Evolutionary conservation across 2,113 vertebrate species (phyloP).

Genomic region (Drymodes brunneopygia): DNA sequence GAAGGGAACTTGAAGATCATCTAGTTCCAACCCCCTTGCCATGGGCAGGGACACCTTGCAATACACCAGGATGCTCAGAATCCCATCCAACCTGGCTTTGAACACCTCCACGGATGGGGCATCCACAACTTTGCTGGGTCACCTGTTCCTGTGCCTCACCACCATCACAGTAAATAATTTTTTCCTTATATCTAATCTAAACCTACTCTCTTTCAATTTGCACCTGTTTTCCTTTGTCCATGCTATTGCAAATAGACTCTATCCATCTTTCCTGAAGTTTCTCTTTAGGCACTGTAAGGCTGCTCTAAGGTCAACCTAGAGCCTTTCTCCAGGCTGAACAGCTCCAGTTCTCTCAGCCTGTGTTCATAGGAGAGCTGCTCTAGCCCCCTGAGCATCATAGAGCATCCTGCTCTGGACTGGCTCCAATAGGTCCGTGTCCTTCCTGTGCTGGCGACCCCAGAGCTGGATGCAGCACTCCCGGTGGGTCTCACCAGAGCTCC

Average conservation of each 20-base stretch:
- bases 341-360: neutral
- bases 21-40: neutral
- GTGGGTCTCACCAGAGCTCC: neutral
- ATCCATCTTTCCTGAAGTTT: neutral
- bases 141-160: neutral
- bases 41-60: neutral
- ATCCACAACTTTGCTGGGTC: neutral
- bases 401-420: neutral
- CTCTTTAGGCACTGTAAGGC: neutral
- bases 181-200: neutral
- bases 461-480: neutral
- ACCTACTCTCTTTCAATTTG: too few species aligned
- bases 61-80: neutral
- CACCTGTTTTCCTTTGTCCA: neutral
- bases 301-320: neutral
- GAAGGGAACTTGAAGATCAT: rapidly evolving
- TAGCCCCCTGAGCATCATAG: neutral
- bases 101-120: neutral
- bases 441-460: too few species aligned
- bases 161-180: neutral
- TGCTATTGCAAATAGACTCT: neutral
- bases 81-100: too few species aligned
- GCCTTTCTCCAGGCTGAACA: neutral
- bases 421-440: neutral
- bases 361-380: rapidly evolving